These are phyloP conservation scores for Macroglossus sobrinus DNA, from an alignment of 2,113 vertebrate genomes.

Conservation along the genomic window DNA sequence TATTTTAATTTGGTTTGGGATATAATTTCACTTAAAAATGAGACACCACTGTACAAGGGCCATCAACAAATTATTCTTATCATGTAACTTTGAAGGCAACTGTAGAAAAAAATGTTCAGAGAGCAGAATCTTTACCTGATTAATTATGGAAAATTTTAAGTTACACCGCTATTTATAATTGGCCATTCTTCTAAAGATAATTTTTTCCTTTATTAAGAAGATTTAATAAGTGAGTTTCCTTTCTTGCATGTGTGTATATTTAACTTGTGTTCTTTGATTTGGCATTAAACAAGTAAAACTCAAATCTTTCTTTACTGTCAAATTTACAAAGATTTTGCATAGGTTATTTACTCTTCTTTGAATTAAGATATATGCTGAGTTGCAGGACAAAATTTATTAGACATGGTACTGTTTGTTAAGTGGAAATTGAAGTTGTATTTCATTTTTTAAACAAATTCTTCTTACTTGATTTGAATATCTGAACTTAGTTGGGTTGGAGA, in stretches of 20 bases:
- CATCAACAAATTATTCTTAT: conserved; percentile 24
- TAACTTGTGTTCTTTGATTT: conserved; percentile 43
- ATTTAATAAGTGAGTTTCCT: conserved; percentile 42
- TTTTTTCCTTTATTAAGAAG: conserved; percentile 42
- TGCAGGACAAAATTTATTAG: background rate
- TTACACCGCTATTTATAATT: background rate
- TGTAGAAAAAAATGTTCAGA: background rate
- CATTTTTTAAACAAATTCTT: conserved; percentile 24
- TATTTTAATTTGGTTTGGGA: conserved; percentile 14
- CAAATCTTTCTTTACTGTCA: background rate
- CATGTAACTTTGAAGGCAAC: background rate
- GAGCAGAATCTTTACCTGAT: background rate
- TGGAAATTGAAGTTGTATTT: conserved; percentile 33
- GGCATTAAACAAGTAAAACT: conserved; percentile 29
- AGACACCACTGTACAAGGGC: background rate
- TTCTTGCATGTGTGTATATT: background rate
- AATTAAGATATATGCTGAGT: background rate
- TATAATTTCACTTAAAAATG: conserved; percentile 28
- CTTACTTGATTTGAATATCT: conserved; percentile 9
- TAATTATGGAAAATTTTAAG: background rate
- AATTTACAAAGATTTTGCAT: background rate
- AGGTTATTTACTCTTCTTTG: background rate
- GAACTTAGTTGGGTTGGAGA: background rate
- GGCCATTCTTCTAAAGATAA: background rate
- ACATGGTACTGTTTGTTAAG: background rate